Evolutionary conservation across 2,113 vertebrate species (phyloP).

Genomic region (Periophthalmodon schlosseri): DNA sequence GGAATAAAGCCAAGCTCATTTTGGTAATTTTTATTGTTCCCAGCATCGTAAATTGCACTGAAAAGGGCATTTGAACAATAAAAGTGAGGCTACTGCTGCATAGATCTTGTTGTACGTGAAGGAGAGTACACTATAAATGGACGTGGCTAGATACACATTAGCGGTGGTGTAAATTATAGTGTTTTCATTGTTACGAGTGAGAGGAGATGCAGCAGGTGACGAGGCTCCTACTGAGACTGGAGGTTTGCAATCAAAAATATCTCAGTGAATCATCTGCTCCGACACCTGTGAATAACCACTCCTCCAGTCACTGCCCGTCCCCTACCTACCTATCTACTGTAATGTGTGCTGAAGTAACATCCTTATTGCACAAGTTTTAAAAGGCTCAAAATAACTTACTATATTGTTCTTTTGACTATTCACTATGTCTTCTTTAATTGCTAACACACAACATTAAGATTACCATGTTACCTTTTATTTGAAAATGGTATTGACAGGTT

Average conservation of each 20-base stretch:
- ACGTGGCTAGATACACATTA: neutral
- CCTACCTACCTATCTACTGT: no score
- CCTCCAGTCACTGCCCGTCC: neutral
- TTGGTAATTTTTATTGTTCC: neutral
- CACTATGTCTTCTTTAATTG: no score
- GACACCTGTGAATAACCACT: conserved; percentile 12
- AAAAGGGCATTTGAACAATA: neutral
- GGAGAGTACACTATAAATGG: neutral
- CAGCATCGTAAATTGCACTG: neutral
- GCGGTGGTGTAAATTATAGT: neutral
- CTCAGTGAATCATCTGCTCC: conserved; percentile 6
- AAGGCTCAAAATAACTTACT: conserved; percentile 2
- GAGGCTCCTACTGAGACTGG: conserved; percentile 4
- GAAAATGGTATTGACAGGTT: no score
- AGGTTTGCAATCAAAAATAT: conserved; percentile 24
- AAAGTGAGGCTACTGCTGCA: neutral
- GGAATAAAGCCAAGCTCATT: neutral
- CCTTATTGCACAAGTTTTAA: neutral
- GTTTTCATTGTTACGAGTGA: neutral
- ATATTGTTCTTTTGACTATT: no score
- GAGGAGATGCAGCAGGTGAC: neutral
- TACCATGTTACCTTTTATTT: no score
- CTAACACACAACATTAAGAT: no score
- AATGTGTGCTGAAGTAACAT: neutral
- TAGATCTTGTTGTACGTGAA: neutral